Evolutionary conservation across 2,113 vertebrate genomes (phyloP).

Genomic region (Murina feae): DNA sequence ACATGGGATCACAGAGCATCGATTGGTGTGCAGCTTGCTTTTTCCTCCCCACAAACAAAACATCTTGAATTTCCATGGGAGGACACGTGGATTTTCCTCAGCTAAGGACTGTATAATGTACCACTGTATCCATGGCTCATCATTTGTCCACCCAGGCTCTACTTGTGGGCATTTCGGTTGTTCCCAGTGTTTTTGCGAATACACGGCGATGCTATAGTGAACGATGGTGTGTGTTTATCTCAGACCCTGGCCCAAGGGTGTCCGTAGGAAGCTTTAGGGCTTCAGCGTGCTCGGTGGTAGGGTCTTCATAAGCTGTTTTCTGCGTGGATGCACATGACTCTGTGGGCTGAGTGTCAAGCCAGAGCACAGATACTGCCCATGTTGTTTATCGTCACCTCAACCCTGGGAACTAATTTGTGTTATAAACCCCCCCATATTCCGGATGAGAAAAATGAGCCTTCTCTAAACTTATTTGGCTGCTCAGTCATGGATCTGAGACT

Average conservation of each 20-base stretch:
- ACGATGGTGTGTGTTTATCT: background rate
- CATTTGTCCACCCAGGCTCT: background rate
- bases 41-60: background rate
- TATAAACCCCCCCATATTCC: background rate
- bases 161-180: background rate
- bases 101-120: background rate
- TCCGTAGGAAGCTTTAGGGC: background rate
- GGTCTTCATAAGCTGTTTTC: background rate
- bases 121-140: background rate
- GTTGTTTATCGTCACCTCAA: background rate
- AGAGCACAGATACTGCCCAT: background rate
- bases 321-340: background rate
- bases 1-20: background rate
- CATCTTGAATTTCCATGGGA: background rate
- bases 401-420: no score
- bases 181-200: background rate
- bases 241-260: background rate
- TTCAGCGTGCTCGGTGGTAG: background rate
- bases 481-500: background rate
- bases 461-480: background rate
- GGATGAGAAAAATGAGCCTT: background rate
- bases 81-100: background rate
- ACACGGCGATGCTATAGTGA: background rate
- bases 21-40: background rate
- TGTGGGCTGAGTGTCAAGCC: background rate